A percentile compares a stretch with the other conserved stretches of the same genome.
Evolutionary conservation across 2,888 invertebrate species (phyloP).

Genomic region (Papilio gigon): DNA sequence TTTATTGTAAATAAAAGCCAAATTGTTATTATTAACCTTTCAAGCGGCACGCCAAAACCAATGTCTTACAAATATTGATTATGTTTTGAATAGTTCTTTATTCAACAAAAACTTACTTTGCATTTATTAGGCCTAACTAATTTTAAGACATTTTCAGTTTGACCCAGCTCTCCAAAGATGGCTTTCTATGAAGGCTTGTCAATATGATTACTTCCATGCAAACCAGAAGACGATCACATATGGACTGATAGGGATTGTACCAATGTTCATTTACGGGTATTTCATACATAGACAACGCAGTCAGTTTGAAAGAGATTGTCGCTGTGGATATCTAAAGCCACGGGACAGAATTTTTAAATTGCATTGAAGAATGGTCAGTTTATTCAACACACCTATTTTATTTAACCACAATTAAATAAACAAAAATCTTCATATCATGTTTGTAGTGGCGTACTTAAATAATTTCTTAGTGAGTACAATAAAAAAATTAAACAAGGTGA

Average conservation of each 20-base stretch:
- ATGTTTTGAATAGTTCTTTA: too few species aligned
- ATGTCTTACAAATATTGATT: too few species aligned
- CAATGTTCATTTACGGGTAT: constrained; percentile 79
- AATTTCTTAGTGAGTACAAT: neutral
- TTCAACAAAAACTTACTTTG: too few species aligned
- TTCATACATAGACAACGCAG: constrained; percentile 76
- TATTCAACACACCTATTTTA: too few species aligned
- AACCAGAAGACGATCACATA: constrained; percentile 74
- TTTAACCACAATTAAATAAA: too few species aligned
- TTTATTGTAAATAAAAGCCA: too few species aligned
- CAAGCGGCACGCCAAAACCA: too few species aligned
- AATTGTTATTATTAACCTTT: too few species aligned
- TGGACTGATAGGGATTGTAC: constrained; percentile 77
- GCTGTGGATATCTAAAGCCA: constrained; percentile 87
- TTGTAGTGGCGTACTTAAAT: neutral
- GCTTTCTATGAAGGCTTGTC: constrained; percentile 84
- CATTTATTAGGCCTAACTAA: neutral
- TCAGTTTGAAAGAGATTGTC: constrained; percentile 75
- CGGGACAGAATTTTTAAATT: constrained; percentile 86
- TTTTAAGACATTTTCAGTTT: constrained; percentile 83
- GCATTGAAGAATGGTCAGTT: too few species aligned
- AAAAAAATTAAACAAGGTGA: neutral
- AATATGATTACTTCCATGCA: constrained; percentile 85
- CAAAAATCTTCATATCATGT: too few species aligned
- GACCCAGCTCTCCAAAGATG: constrained; percentile 88